These are phyloP conservation scores for Melipona beecheii DNA, from an alignment of 2,888 invertebrate species.

Conservation along the genomic window DNA sequence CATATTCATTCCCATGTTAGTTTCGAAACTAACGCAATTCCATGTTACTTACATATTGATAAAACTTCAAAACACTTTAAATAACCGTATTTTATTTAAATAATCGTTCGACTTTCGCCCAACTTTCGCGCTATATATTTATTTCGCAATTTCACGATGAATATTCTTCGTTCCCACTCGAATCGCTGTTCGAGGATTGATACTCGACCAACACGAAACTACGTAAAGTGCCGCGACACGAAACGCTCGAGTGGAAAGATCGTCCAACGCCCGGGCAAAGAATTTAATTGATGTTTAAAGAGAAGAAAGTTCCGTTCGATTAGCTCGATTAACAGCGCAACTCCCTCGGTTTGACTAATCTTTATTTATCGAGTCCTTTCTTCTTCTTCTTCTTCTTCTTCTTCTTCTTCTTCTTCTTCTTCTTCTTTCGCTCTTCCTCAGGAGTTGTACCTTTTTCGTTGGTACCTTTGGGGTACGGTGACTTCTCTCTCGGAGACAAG, in stretches of 20 bases:
- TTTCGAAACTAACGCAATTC: too few species aligned
- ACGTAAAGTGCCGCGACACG: too few species aligned
- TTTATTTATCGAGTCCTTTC: constrained; percentile 26
- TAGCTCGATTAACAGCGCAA: constrained; percentile 9
- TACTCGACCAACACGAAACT: neutral
- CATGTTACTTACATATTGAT: too few species aligned
- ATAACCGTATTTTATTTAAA: too few species aligned
- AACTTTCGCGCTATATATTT: too few species aligned
- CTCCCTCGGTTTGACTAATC: constrained; percentile 34
- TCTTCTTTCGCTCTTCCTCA: neutral
- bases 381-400: neutral
- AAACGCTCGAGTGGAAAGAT: constrained; percentile 1
- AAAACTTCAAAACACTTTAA: too few species aligned
- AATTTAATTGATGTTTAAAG: constrained; percentile 35
- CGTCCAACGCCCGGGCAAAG: neutral
- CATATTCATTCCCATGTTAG: too few species aligned
- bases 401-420: neutral
- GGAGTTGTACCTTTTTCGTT: neutral
- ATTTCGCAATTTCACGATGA: too few species aligned
- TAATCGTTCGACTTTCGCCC: too few species aligned
- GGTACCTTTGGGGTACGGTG: neutral
- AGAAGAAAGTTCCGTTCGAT: constrained; percentile 18
- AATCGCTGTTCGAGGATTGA: neutral
- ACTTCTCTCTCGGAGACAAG: constrained; percentile 11
- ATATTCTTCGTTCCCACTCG: neutral